Evolutionary conservation across 2,113 vertebrate genomes (phyloP).

Genomic region (Notiomystis cincta): DNA sequence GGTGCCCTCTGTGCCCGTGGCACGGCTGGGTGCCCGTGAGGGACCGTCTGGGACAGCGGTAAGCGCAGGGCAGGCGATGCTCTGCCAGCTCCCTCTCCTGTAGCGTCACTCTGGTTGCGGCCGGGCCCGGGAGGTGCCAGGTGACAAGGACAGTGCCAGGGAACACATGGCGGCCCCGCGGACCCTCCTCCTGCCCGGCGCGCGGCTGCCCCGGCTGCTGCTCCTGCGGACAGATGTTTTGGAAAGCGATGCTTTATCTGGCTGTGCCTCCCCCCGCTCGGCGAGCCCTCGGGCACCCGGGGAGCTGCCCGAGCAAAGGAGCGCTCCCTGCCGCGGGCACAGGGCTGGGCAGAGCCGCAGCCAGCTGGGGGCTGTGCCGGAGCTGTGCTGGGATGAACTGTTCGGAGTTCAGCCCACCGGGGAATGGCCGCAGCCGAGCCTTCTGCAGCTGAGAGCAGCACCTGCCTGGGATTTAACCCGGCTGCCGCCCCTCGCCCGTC

Average conservation of each 20-base stretch:
- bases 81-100: accelerated
- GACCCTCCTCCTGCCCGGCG: not conserved
- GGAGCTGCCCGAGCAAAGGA: not conserved
- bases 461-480: accelerated
- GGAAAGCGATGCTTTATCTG: not conserved
- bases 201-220: not conserved
- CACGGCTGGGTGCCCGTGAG: slow-evolving; percentile 45
- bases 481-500: not conserved
- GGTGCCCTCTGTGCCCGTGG: slow-evolving; percentile 63
- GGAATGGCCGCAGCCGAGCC: not conserved
- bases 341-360: not conserved
- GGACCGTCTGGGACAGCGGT: slow-evolving; percentile 35
- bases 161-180: not conserved
- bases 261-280: not conserved
- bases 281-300: not conserved
- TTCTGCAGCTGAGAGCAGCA: not conserved
- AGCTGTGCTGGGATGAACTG: not conserved
- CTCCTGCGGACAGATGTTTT: not conserved
- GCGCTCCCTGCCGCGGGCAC: not conserved
- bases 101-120: accelerated
- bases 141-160: accelerated
- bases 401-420: not conserved
- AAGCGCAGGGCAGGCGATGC: accelerated
- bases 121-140: not conserved
- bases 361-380: not conserved